phyloP scores from a whole-genome alignment of 2,888 invertebrate genomes.

The Hirtodrosophila trivittata region DNA sequence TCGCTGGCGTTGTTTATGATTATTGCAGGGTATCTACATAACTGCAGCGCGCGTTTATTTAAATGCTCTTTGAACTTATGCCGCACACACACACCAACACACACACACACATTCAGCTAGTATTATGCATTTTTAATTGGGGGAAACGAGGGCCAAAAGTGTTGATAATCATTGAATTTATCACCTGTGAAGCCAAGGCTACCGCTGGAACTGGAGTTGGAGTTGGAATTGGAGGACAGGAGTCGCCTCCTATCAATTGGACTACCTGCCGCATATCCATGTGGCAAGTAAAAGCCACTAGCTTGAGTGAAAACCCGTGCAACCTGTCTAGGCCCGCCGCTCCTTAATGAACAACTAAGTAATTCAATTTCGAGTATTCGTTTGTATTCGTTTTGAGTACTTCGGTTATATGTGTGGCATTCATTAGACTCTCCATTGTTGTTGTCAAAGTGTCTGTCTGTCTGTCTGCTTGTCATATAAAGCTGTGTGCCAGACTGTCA shows the following conservation, averaged over 20 bases:
- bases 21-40: slow-evolving; percentile 59
- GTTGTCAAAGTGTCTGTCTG: slow-evolving; percentile 49
- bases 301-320: slow-evolving; percentile 5
- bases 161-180: slow-evolving; percentile 78
- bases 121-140: slow-evolving; percentile 76
- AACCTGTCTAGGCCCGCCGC: slow-evolving; percentile 29
- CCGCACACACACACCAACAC: slow-evolving; percentile 23
- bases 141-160: slow-evolving; percentile 45
- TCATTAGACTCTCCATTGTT: slow-evolving; percentile 47
- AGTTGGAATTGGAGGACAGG: too few species aligned
- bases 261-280: too few species aligned
- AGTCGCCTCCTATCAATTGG: too few species aligned
- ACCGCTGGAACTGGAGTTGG: slow-evolving; percentile 30
- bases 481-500: slow-evolving; percentile 65
- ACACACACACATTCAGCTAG: neutral
- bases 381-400: slow-evolving; percentile 21
- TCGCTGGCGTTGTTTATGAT: slow-evolving; percentile 67
- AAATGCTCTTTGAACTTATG: slow-evolving; percentile 54
- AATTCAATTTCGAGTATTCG: too few species aligned
- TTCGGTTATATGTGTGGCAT: slow-evolving; percentile 48
- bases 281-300: too few species aligned
- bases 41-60: slow-evolving; percentile 55
- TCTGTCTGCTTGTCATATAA: slow-evolving; percentile 53
- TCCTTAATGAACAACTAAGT: slow-evolving; percentile 32
- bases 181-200: slow-evolving; percentile 70